Conservation (phyloP, 2,888 invertebrate genomes). For the Nephrotoma appendiculata region DNA sequence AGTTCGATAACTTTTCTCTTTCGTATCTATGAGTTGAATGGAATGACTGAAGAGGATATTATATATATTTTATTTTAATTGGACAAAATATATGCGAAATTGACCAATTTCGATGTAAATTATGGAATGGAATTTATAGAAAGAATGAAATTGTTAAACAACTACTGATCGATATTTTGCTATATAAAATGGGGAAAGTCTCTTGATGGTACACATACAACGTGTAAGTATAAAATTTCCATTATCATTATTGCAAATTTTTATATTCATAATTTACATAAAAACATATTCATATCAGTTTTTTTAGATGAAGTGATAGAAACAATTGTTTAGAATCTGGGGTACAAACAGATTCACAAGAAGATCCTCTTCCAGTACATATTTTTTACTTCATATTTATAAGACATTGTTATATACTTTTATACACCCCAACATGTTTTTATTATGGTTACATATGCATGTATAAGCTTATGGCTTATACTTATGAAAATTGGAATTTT, state of each 20-base stretch:
- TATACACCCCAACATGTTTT: background rate
- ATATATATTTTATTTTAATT: background rate
- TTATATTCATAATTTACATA: background rate
- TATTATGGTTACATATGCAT: no score
- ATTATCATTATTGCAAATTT: background rate
- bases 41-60: background rate
- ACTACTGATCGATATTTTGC: background rate
- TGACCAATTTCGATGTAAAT: background rate
- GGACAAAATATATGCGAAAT: background rate
- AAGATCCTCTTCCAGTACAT: background rate
- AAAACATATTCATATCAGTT: background rate
- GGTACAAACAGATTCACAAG: background rate
- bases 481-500: background rate
- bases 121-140: background rate
- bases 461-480: background rate
- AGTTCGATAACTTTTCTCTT: background rate
- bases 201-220: background rate
- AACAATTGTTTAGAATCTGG: background rate
- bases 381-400: background rate
- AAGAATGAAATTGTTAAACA: background rate
- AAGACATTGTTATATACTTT: background rate
- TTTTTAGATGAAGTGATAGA: background rate
- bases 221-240: background rate
- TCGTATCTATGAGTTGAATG: background rate
- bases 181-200: background rate